Evolutionary conservation across 2,888 invertebrate species (phyloP).

Genomic region (Willowsia nigromaculata): DNA sequence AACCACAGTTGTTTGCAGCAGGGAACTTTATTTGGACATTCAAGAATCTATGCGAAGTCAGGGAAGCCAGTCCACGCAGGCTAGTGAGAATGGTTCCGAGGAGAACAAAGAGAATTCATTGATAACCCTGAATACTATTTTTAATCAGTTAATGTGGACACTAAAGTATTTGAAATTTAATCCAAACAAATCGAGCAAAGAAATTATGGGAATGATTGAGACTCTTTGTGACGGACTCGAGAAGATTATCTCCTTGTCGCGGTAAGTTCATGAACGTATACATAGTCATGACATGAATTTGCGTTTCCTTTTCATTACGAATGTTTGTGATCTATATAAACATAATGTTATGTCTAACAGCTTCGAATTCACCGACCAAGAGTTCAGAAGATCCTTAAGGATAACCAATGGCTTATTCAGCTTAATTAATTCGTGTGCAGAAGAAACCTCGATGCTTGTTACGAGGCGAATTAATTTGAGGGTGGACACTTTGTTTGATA

Average conservation of each 20-base stretch:
- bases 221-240: slow-evolving; percentile 26
- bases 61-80: too few species aligned
- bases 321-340: too few species aligned
- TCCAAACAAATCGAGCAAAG: slow-evolving; percentile 6
- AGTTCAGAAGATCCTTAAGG: neutral
- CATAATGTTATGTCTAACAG: too few species aligned
- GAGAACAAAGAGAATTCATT: neutral
- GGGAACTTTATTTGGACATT: too few species aligned
- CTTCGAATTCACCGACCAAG: neutral
- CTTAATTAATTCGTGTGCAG: neutral
- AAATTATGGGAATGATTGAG: slow-evolving; percentile 13
- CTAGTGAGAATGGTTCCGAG: too few species aligned
- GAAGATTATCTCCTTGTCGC: neutral
- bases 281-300: neutral
- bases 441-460: neutral
- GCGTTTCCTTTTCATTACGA: too few species aligned
- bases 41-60: too few species aligned
- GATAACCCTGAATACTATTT: neutral
- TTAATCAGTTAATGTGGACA: slow-evolving; percentile 43
- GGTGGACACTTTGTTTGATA: slow-evolving; percentile 28
- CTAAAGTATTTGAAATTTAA: slow-evolving; percentile 32
- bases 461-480: neutral
- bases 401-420: neutral
- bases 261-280: neutral
- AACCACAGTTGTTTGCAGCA: too few species aligned